Percentiles rank a stretch among this genome's conserved stretches.
Evolutionary conservation across 2,888 invertebrate species (phyloP).

Genomic region (Lysandra bellargus): DNA sequence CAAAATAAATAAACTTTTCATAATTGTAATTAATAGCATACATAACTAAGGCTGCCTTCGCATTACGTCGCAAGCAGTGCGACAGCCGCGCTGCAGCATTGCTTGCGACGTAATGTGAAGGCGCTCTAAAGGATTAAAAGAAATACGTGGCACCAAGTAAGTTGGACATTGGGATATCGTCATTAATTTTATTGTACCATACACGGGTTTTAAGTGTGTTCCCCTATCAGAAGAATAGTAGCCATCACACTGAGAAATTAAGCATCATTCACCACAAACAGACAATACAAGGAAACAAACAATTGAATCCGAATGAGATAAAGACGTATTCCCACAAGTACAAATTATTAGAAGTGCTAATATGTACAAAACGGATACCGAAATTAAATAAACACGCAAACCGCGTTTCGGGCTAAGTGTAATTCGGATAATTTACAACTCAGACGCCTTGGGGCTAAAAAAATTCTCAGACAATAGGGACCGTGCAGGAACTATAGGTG

Average conservation of each 20-base stretch:
- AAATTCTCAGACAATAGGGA: conserved; percentile 65
- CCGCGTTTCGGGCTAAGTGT: conserved; percentile 56
- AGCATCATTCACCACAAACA: background rate
- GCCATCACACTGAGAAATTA: background rate
- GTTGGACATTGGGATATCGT: too few species aligned
- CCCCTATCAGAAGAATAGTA: too few species aligned
- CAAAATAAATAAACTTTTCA: too few species aligned
- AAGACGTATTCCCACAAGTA: conserved; percentile 49
- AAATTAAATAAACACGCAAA: conserved; percentile 76
- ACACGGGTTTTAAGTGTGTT: too few species aligned
- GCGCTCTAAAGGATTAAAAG: too few species aligned
- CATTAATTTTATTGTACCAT: background rate
- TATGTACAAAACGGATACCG: conserved; percentile 66
- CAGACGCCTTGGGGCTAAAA: conserved; percentile 61
- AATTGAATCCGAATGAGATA: background rate
- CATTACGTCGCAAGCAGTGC: too few species aligned
- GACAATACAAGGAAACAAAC: background rate
- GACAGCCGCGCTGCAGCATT: too few species aligned
- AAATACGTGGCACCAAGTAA: too few species aligned
- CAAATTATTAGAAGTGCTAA: conserved; percentile 55
- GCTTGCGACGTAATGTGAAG: too few species aligned
- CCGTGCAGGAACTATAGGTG: background rate
- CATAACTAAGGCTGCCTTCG: too few species aligned
- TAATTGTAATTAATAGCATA: too few species aligned
- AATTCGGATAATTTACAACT: conserved; percentile 72